Percentiles rank a stretch among this genome's conserved stretches.
Conservation (phyloP, 2,797 vertebrate species). For the Erethizon dorsatum region DNA sequence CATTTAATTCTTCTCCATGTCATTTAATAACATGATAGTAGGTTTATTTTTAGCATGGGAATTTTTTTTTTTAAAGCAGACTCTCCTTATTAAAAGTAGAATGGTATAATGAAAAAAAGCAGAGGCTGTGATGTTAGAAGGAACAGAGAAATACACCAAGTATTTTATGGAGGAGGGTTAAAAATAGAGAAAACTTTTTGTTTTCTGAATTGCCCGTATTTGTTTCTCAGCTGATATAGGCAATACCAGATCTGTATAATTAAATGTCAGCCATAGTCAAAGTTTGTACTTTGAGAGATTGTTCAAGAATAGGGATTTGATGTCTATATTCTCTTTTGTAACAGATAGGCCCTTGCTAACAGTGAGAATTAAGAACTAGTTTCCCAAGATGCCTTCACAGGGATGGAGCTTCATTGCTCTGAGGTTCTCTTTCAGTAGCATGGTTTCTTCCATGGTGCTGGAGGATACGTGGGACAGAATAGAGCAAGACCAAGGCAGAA, state of each 20-base stretch:
- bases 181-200: neutral
- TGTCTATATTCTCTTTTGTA: neutral
- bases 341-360: neutral
- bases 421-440: neutral
- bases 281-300: constrained; percentile 47
- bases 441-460: neutral
- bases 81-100: constrained; percentile 27
- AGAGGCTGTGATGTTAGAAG: neutral
- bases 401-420: neutral
- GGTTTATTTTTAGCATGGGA: neutral
- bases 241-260: neutral
- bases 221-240: neutral
- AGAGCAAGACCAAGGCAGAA: neutral
- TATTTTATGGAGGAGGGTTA: neutral
- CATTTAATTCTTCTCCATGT: neutral
- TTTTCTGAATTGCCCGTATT: constrained; percentile 9
- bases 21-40: neutral
- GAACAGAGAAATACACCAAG: neutral
- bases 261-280: neutral
- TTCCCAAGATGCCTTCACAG: neutral
- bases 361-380: neutral
- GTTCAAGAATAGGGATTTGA: neutral
- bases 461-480: neutral
- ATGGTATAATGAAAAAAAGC: neutral
- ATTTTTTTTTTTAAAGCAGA: neutral